Percentiles rank a stretch among this genome's conserved stretches.
phyloP scores from a whole-genome alignment of 2,797 vertebrate species.

The Emys orbicularis region DNA sequence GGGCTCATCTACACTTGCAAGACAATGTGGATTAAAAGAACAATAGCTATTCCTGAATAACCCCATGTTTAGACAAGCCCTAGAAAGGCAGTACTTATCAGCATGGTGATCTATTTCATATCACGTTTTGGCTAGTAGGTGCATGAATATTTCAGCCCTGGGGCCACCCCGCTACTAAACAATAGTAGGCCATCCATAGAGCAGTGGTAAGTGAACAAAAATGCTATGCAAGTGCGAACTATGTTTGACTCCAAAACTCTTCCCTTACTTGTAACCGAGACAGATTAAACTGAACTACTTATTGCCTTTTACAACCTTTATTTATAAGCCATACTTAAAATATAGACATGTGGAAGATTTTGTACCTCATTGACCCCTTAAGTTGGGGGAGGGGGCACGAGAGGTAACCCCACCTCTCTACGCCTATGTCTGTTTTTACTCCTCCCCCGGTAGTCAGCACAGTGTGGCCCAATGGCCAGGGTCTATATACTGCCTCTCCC shows the following conservation, averaged over 20 bases:
- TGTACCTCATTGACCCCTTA: no score
- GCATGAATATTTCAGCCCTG: not conserved
- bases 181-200: not conserved
- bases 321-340: not conserved
- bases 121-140: not conserved
- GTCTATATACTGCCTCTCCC: no score
- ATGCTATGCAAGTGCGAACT: not conserved
- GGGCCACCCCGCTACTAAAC: not conserved
- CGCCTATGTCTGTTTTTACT: no score
- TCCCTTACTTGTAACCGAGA: not conserved
- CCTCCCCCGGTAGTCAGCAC: no score
- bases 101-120: not conserved
- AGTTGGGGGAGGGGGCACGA: no score
- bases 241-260: not conserved
- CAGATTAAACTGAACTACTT: not conserved
- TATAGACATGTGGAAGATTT: accelerated
- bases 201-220: no score
- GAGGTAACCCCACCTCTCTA: no score
- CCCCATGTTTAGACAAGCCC: not conserved
- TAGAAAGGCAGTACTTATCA: not conserved
- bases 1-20: not conserved
- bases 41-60: not conserved
- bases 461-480: no score
- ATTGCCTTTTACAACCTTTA: not conserved
- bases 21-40: not conserved